phyloP scores from a whole-genome alignment of 2,113 vertebrate species.

The Ochotona princeps region DNA sequence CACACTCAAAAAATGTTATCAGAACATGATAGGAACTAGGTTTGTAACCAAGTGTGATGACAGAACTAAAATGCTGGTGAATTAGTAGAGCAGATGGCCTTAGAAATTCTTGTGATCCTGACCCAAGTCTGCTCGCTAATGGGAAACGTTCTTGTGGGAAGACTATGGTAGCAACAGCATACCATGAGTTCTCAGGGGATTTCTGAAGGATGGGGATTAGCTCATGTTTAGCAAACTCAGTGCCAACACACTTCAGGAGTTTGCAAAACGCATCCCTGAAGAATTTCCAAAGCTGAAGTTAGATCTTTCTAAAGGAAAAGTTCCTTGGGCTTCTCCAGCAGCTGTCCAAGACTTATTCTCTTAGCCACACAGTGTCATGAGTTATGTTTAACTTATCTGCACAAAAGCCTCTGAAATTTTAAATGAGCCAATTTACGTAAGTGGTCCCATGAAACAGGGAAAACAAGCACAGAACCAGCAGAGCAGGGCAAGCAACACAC shows the following conservation, averaged over 20 bases:
- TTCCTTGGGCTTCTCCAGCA: neutral
- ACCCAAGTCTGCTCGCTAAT: neutral
- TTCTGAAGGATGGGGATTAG: neutral
- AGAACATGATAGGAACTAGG: neutral
- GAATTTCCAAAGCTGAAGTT: neutral
- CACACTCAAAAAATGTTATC: neutral
- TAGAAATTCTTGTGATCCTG: neutral
- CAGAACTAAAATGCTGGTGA: neutral
- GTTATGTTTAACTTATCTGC: neutral
- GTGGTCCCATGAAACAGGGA: neutral
- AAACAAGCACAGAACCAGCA: neutral
- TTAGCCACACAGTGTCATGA: neutral
- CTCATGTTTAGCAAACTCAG: neutral
- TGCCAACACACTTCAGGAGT: neutral
- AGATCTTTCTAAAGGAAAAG: neutral
- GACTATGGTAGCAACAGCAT: accelerated
- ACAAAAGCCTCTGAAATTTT: neutral
- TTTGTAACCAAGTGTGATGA: neutral
- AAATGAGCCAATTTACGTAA: neutral
- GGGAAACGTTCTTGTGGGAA: neutral
- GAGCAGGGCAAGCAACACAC: neutral
- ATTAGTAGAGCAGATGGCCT: neutral
- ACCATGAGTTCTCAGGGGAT: neutral
- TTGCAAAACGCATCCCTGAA: neutral
- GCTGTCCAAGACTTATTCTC: neutral